Percentiles rank a stretch among this genome's conserved stretches.
These are phyloP conservation scores for Recurvirostra avosetta DNA, from an alignment of 2,113 vertebrate species.

Conservation along the genomic window DNA sequence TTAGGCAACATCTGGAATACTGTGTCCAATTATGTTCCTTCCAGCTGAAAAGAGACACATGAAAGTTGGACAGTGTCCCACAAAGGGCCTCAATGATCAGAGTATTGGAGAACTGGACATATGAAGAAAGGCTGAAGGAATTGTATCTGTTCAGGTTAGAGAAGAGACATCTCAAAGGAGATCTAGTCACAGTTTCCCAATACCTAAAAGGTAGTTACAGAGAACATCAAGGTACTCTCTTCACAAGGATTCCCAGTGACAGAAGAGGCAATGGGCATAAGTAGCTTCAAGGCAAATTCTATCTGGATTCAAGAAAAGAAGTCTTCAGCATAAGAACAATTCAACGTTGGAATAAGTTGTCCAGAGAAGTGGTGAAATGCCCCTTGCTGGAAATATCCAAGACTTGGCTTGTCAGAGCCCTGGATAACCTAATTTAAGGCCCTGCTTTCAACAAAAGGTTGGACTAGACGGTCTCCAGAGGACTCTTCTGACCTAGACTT, in stretches of 20 bases:
- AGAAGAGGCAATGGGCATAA: background rate
- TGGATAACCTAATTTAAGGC: background rate
- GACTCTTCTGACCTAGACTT: background rate
- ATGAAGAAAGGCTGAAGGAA: background rate
- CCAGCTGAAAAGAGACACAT: background rate
- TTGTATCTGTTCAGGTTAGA: background rate
- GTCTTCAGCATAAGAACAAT: background rate
- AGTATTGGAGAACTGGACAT: background rate
- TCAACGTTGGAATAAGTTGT: background rate
- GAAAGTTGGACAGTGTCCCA: background rate
- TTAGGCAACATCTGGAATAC: background rate
- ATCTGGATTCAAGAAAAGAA: background rate
- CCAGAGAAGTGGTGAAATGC: background rate
- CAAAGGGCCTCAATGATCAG: no score
- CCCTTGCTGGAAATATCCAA: background rate
- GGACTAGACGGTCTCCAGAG: background rate
- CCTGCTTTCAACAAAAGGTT: background rate
- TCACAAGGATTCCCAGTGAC: background rate
- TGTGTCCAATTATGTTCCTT: background rate
- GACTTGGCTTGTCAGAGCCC: background rate
- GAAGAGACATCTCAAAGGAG: background rate
- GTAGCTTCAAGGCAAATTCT: background rate
- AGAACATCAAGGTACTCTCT: background rate
- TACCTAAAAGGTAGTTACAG: background rate
- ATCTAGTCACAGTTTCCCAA: background rate